Evolutionary conservation across 1,140 invertebrate species (phyloP).

Genomic region (Choristoneura fumiferana): DNA sequence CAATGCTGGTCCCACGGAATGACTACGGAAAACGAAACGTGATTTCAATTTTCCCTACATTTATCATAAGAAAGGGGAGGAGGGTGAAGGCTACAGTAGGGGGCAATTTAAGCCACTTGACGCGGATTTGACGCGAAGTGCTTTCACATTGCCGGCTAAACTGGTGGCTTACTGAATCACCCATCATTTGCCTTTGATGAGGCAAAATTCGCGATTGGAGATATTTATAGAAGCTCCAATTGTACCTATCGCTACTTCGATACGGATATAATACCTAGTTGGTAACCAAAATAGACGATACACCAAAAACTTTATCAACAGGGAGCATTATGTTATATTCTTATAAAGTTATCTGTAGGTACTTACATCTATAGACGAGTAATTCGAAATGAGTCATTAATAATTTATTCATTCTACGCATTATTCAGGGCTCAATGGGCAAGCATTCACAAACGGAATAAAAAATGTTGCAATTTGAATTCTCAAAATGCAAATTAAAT

Average conservation of each 20-base stretch:
- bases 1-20: conserved; percentile 31
- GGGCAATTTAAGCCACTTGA: conserved; percentile 56
- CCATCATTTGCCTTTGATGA: conserved; percentile 58
- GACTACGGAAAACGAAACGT: conserved; percentile 48
- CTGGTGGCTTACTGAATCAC: conserved; percentile 52
- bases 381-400: too few species aligned
- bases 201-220: conserved; percentile 44
- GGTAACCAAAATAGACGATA: too few species aligned
- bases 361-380: too few species aligned
- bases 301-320: too few species aligned
- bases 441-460: too few species aligned
- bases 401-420: too few species aligned
- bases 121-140: conserved; percentile 57
- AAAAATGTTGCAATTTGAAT: too few species aligned
- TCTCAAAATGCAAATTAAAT: too few species aligned
- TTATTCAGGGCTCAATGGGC: too few species aligned
- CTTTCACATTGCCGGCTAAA: conserved; percentile 43
- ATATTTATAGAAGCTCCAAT: conserved; percentile 30
- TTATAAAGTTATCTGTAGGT: too few species aligned
- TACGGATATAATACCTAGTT: too few species aligned
- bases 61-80: conserved; percentile 46
- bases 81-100: conserved; percentile 28
- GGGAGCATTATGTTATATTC: too few species aligned
- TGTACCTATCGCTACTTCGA: not conserved
- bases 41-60: conserved; percentile 61